Conservation (phyloP, 2,888 invertebrate species). For the Xylocampa areola region DNA sequence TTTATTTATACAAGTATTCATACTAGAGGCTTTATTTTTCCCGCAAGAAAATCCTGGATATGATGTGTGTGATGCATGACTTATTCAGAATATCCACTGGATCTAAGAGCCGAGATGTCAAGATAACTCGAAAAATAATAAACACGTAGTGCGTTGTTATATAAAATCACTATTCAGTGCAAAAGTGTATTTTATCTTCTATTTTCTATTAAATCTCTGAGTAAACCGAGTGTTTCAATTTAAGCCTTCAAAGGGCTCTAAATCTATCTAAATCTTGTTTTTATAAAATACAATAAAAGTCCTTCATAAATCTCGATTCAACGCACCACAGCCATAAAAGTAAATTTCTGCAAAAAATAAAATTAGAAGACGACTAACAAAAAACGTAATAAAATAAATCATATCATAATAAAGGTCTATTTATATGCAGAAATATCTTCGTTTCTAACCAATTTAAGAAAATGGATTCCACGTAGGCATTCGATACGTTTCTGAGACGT, state of each 20-base stretch:
- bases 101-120: conserved; percentile 43
- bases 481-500: conserved; percentile 51
- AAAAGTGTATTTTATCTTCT: conserved; percentile 14
- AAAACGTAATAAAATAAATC: conserved; percentile 42
- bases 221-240: conserved; percentile 31
- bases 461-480: conserved; percentile 68
- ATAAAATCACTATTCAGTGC: conserved; percentile 37
- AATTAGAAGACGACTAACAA: conserved; percentile 9
- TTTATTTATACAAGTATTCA: conserved; percentile 86
- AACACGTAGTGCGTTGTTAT: conserved; percentile 21
- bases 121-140: conserved; percentile 50
- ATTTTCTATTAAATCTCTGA: conserved; percentile 4
- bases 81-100: conserved; percentile 61
- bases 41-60: conserved; percentile 60
- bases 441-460: conserved; percentile 57
- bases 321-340: conserved; percentile 8
- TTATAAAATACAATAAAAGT: conserved; percentile 4
- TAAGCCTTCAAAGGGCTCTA: conserved; percentile 21
- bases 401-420: conserved; percentile 36
- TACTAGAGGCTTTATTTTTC: conserved; percentile 73
- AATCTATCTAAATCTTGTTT: conserved; percentile 17
- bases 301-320: conserved; percentile 7
- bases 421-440: conserved; percentile 53
- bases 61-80: conserved; percentile 59
- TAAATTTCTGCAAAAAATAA: conserved; percentile 11